These are phyloP conservation scores for Dynastes grantii DNA, from an alignment of 2,888 invertebrate genomes.

Conservation along the genomic window DNA sequence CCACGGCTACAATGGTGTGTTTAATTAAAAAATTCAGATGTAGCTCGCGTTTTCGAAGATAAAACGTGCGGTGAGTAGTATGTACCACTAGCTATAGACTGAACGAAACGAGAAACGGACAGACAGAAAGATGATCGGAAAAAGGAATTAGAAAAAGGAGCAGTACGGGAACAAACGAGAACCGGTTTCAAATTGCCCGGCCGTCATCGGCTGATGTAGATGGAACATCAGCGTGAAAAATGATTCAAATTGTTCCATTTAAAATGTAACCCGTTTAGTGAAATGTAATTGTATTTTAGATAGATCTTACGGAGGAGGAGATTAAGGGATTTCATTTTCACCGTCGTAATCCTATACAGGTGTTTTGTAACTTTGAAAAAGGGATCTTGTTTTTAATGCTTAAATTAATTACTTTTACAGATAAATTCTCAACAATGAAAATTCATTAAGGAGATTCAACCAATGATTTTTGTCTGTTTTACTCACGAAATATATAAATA, in stretches of 20 bases:
- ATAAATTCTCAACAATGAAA: too few species aligned
- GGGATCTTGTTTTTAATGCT: too few species aligned
- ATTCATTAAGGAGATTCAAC: too few species aligned
- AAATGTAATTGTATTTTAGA: constrained; percentile 1
- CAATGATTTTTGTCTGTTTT: too few species aligned
- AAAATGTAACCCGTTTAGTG: background rate
- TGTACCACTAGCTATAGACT: background rate
- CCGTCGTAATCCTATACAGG: too few species aligned
- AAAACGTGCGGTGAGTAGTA: constrained; percentile 3
- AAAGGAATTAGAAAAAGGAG: constrained; percentile 20
- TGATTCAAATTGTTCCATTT: constrained; percentile 1
- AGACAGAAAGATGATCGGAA: constrained; percentile 20
- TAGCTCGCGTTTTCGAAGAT: constrained; percentile 17
- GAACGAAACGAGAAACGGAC: constrained; percentile 11
- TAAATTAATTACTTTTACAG: too few species aligned
- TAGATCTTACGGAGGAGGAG: background rate
- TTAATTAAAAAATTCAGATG: constrained; percentile 27
- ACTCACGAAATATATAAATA: too few species aligned
- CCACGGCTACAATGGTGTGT: background rate
- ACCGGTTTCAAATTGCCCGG: constrained; percentile 5
- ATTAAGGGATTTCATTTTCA: too few species aligned
- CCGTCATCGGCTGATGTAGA: background rate
- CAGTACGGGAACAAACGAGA: constrained; percentile 2
- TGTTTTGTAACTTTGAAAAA: too few species aligned
- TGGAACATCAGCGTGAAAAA: background rate